Conservation (phyloP, 2,888 invertebrate genomes). For the Stramonita haemastoma region DNA sequence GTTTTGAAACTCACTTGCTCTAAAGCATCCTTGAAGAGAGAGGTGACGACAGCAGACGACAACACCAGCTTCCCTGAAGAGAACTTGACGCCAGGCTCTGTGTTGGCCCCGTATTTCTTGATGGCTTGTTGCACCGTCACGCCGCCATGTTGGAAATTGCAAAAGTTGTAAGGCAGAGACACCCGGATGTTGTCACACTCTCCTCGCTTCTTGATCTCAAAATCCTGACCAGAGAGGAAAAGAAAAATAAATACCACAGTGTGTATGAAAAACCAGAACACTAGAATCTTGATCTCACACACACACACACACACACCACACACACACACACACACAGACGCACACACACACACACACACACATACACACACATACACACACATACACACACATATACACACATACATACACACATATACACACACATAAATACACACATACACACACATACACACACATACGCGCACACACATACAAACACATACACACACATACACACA, state of each 20-base stretch:
- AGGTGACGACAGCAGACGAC: constrained; percentile 62
- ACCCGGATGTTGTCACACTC: constrained; percentile 70
- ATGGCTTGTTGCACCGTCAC: constrained; percentile 68
- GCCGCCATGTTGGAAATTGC: constrained; percentile 67
- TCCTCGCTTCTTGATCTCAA: constrained; percentile 71
- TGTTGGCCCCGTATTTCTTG: constrained; percentile 60
- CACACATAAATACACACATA: too few relatives aligned
- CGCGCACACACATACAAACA: too few relatives aligned
- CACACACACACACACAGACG: too few relatives aligned
- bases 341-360: too few relatives aligned
- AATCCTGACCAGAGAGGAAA: constrained; percentile 59
- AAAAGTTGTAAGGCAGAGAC: constrained; percentile 71
- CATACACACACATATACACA: too few relatives aligned
- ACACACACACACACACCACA: too few relatives aligned
- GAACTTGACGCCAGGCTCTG: constrained; percentile 66
- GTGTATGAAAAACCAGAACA: background rate
- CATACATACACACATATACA: too few relatives aligned
- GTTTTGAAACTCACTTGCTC: constrained; percentile 14
- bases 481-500: too few relatives aligned
- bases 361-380: too few relatives aligned
- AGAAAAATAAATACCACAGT: background rate
- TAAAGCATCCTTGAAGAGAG: constrained; percentile 67
- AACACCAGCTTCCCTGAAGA: constrained; percentile 71
- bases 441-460: too few relatives aligned
- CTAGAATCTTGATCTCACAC: background rate